Percentiles rank a stretch among this genome's conserved stretches.
These are phyloP conservation scores for Proctacanthus coquilletti DNA, from an alignment of 1,140 invertebrate genomes.

Conservation along the genomic window DNA sequence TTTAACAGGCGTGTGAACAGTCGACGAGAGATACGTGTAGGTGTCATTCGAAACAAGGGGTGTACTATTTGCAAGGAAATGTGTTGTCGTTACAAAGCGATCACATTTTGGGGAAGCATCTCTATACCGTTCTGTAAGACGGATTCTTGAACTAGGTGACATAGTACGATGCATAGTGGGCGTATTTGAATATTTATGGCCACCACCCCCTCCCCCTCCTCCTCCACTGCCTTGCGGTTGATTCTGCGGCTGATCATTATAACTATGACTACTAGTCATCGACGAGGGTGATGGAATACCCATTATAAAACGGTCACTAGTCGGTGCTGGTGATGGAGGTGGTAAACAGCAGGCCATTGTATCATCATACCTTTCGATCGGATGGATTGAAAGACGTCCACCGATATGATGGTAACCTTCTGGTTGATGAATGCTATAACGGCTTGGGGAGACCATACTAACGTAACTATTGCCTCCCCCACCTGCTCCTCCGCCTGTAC, in stretches of 20 bases:
- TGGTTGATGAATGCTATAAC: constrained; percentile 16
- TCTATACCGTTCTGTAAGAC: constrained; percentile 16
- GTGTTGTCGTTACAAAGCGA: constrained; percentile 10
- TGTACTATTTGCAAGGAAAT: constrained; percentile 6
- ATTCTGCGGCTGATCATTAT: constrained; percentile 5
- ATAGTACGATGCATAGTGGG: constrained; percentile 11
- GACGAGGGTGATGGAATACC: constrained; percentile 4
- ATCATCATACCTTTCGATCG: constrained; percentile 18
- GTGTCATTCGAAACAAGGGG: constrained; percentile 14
- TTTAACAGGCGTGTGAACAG: constrained; percentile 28
- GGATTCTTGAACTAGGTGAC: constrained; percentile 18
- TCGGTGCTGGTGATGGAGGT: constrained; percentile 26
- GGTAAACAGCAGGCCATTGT: constrained; percentile 11
- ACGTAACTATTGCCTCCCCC: neutral
- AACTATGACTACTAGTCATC: constrained; percentile 1
- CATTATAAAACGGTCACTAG: constrained; percentile 15
- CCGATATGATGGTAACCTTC: constrained; percentile 7
- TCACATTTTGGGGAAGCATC: constrained; percentile 10
- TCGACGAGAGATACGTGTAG: constrained; percentile 21
- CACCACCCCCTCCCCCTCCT: neutral
- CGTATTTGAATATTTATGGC: neutral
- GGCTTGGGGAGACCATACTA: constrained; percentile 4
- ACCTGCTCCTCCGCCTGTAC: neutral
- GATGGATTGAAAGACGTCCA: constrained; percentile 15
- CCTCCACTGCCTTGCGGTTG: constrained; percentile 6